These are phyloP conservation scores for Ciconia nigra DNA, from an alignment of 2,797 vertebrate genomes.

Conservation along the genomic window DNA sequence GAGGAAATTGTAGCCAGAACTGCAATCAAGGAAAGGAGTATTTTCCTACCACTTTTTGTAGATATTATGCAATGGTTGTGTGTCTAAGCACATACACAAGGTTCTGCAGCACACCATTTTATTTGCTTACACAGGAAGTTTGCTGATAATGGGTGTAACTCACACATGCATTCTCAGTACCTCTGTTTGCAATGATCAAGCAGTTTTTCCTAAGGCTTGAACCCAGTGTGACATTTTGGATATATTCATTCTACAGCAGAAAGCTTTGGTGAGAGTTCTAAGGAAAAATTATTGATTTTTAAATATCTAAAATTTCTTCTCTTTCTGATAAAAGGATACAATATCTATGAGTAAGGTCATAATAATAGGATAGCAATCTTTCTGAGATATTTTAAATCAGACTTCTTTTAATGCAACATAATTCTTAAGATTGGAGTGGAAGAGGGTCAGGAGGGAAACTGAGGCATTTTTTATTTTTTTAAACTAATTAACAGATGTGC, in stretches of 20 bases:
- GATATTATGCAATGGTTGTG: neutral
- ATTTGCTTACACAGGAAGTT: neutral
- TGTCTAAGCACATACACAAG: neutral
- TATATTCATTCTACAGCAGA: neutral
- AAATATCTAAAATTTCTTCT: neutral
- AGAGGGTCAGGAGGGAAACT: neutral
- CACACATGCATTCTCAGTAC: neutral
- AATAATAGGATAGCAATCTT: neutral
- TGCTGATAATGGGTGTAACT: neutral
- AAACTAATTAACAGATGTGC: neutral
- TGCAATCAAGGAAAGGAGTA: neutral
- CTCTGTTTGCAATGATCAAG: neutral
- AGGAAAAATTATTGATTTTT: neutral
- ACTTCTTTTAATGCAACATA: neutral
- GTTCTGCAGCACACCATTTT: neutral
- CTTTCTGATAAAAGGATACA: neutral
- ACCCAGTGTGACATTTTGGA: neutral
- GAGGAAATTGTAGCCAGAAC: neutral
- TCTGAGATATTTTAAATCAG: neutral
- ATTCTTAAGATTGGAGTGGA: neutral
- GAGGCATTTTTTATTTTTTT: neutral
- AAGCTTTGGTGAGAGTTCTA: neutral
- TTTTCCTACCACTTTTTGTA: neutral
- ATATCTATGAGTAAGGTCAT: neutral
- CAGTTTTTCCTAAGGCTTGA: neutral